Evolutionary conservation across 2,113 vertebrate genomes (phyloP).

Genomic region (Gadus chalcogrammus): DNA sequence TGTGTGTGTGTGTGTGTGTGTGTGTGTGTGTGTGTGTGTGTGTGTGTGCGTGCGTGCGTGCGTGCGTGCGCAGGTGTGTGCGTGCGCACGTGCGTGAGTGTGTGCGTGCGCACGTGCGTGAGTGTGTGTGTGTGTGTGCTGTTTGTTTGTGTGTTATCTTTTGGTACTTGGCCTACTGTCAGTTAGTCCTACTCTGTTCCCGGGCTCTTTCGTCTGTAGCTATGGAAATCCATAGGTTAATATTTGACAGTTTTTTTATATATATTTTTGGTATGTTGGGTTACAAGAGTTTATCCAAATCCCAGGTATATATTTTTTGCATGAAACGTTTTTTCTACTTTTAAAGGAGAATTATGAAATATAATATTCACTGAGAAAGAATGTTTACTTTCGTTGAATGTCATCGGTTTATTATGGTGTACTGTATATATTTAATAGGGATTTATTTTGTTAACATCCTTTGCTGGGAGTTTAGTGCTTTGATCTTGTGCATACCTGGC

Average conservation of each 20-base stretch:
- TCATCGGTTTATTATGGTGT: conserved; percentile 56
- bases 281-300: conserved; percentile 67
- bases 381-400: conserved; percentile 55
- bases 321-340: conserved; percentile 73
- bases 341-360: conserved; percentile 54
- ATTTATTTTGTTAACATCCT: conserved; percentile 46
- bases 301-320: conserved; percentile 73
- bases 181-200: conserved; percentile 20
- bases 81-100: no score
- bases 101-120: no score
- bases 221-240: conserved; percentile 42
- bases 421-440: conserved; percentile 62
- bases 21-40: no score
- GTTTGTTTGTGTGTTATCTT: no score
- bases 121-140: no score
- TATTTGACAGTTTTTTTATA: conserved; percentile 62
- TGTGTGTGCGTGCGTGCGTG: no score
- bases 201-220: conserved; percentile 38
- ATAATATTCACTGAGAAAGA: conserved; percentile 38
- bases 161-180: no score
- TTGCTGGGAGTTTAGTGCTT: conserved; percentile 44
- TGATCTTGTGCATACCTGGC: conserved; percentile 19
- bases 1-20: no score
- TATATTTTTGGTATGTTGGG: conserved; percentile 77
- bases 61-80: no score